Base-by-base conservation (phyloP, 2,113 vertebrate genomes). In the Chionomys nivalis region DNA sequence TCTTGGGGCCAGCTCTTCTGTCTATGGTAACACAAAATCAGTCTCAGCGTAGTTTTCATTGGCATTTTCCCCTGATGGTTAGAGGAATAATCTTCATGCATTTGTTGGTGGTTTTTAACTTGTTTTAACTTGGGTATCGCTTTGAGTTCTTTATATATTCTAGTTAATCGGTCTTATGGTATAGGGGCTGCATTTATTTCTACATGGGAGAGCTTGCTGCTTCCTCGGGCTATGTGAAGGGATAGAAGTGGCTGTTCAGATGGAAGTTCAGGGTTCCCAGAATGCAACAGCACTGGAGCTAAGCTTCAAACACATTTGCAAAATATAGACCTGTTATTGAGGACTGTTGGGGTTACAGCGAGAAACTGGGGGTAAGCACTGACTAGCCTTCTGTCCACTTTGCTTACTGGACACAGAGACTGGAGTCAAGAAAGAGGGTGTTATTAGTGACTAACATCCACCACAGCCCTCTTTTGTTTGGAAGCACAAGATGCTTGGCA, bases 271-370 rank as follows among this genome's bases (percentile, higher is more conserved):
- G 11, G 65, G 19, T 3, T 55, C 58, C 58, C 58, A 58, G 58
- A 58, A 58, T 58, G 58, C 58, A 58, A 58, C 58, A 58, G 19
- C 58, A 0, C 16, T 63, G 42, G n/a, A 9, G 7, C 12, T 78
- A 52, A 3, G 9, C 11, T 79, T 31, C 33, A 65, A 11, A 8
- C 13, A 10, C 2, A n/a, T 61, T 47, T 42, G 39, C 16, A 78
- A 66, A 52, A 39, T 21, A 12, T 1, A 0, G 8, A 10, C 31
- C 17, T 76, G 5, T 6, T 26, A 0, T 4, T 0, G 7, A 26
- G 55, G 49, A 1, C 0, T 65, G 14, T 44, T 33, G 8, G 13
- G n/a, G 4, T 42, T 24, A 5, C 3, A 19, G 2, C 36, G 2
- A 24, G 21, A 49, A 14, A 5, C 19, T 24, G 7, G 63, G 24